Evolutionary conservation across 1,140 invertebrate genomes (phyloP).

Genomic region (Ericerus pela): DNA sequence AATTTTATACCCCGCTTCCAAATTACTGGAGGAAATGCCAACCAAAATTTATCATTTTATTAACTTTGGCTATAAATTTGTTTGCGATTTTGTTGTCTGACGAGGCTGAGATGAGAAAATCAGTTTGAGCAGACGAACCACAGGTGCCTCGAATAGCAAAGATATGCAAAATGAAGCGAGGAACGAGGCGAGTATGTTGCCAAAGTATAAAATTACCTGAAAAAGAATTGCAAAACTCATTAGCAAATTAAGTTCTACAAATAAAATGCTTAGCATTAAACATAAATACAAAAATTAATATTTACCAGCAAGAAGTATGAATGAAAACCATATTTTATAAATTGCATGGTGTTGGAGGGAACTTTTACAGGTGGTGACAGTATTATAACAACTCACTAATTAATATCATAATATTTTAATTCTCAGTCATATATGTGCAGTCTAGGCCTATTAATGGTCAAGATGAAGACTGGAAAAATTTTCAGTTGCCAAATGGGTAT

Average conservation of each 20-base stretch:
- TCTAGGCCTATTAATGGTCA: too few species aligned
- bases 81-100: slow-evolving; percentile 4
- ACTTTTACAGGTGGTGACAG: not conserved
- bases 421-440: too few species aligned
- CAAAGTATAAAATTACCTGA: slow-evolving; percentile 59
- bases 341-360: not conserved
- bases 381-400: too few species aligned
- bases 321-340: not conserved
- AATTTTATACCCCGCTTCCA: too few species aligned
- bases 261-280: not conserved
- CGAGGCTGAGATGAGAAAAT: slow-evolving; percentile 28
- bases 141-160: slow-evolving; percentile 57
- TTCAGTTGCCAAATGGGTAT: too few species aligned
- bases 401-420: too few species aligned
- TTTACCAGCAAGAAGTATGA: not conserved
- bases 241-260: not conserved
- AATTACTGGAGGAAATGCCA: too few species aligned
- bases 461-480: too few species aligned
- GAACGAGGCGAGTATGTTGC: slow-evolving; percentile 61
- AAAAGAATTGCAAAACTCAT: slow-evolving; percentile 24
- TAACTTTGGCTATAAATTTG: too few species aligned
- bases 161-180: slow-evolving; percentile 59
- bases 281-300: not conserved
- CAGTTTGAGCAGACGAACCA: slow-evolving; percentile 59
- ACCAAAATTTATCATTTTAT: too few species aligned